phyloP scores from a whole-genome alignment of 2,888 invertebrate genomes.

The Harmothoe impar region DNA sequence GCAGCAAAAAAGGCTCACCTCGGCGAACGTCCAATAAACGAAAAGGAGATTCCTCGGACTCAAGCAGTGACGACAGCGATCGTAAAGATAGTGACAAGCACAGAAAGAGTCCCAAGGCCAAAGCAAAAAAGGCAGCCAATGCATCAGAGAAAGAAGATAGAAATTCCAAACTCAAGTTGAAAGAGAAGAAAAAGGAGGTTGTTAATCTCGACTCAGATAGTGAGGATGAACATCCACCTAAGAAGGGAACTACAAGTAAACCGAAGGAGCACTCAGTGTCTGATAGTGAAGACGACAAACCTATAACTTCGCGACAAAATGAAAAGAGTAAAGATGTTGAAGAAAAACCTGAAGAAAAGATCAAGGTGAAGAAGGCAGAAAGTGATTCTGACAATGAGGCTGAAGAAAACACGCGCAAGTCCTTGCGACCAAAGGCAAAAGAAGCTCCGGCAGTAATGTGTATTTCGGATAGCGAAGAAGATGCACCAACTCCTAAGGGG shows the following conservation, averaged over 20 bases:
- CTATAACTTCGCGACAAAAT: background rate
- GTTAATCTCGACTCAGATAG: background rate
- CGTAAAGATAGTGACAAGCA: conserved; percentile 10
- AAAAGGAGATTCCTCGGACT: too few relatives aligned
- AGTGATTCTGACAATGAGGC: conserved; percentile 15
- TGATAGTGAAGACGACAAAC: conserved; percentile 8
- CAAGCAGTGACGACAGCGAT: conserved; percentile 39
- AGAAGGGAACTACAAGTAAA: conserved; percentile 27
- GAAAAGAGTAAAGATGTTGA: background rate
- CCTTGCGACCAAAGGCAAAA: background rate
- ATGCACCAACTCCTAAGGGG: background rate
- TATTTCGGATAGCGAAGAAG: background rate
- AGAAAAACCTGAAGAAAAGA: background rate
- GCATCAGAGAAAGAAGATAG: conserved; percentile 42
- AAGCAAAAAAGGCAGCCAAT: background rate
- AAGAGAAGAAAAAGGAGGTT: conserved; percentile 10
- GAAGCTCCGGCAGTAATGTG: background rate
- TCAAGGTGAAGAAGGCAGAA: background rate
- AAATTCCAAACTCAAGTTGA: background rate
- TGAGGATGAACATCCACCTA: conserved; percentile 60
- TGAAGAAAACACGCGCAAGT: background rate
- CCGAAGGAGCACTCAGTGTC: background rate
- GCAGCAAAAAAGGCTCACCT: too few relatives aligned
- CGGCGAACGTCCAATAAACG: too few relatives aligned
- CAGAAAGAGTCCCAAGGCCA: background rate